Base-by-base conservation (phyloP, 2,888 invertebrate genomes). In the Agriopis marginaria region DNA sequence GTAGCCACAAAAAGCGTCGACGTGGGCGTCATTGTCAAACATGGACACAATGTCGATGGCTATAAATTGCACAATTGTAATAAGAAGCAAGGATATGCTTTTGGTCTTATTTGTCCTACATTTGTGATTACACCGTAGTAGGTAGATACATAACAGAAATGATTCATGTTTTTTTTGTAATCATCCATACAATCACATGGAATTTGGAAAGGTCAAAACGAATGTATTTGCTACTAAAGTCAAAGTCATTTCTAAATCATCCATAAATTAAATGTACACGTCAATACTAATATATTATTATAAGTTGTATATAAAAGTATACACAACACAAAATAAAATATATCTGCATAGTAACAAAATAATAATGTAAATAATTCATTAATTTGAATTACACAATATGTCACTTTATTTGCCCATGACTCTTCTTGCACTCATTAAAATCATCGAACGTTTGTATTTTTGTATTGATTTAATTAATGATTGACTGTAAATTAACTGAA, bases 141-240 rank as follows among this genome's bases (percentile, higher is more conserved):
- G 10, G 14, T 12, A 7, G 10, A 55, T 40, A 53, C 12, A 53
- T 50, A n/a, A 49, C 14, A 7, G n/a, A 3, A 17, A 50, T 45
- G 7, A 12, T 7, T 49, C 8, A 11, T 9, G 14, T 8, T 54
- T 14, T 42, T 32, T 32, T 32, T 55, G 40, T 42, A 14, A 4
- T 17, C 10, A 42, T 63, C 23, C 45, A 62, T 55, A 12, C 14
- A 62, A 45, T 17, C 23, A 59, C 60, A n/a, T n/a, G 58, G 47
- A n/a, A n/a, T n/a, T n/a, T n/a, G 51, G 42, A 32, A 45, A 63
- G 23, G 62, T 45, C 40, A 40, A 8, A 61, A 0, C 40, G 23
- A 54, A 6, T 39, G n/a, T 44, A 54, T 53, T 53, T 54, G 45
- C 45, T 63, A 45, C 32, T 17, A 17, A 42, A 8, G 8, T 14